Percentiles rank a stretch among this genome's conserved stretches.
phyloP scores from a whole-genome alignment of 2,113 vertebrate genomes.

The Axis porcinus region DNA sequence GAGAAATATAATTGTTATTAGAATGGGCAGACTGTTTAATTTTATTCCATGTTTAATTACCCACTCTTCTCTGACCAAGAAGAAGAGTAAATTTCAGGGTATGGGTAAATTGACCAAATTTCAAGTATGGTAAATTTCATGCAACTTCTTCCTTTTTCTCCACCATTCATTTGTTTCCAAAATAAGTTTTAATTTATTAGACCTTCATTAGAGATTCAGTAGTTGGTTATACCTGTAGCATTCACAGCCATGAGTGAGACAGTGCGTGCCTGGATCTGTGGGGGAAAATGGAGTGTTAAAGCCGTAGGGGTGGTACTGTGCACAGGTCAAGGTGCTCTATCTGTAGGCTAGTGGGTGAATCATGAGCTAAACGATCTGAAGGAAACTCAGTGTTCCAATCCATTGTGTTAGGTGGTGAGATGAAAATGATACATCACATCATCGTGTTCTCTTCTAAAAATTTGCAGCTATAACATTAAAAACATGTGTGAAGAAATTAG shows the following conservation, averaged over 20 bases:
- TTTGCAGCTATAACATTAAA: neutral
- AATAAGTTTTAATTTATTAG: neutral
- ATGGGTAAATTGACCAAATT: neutral
- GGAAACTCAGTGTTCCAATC: neutral
- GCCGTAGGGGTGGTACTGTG: accelerated
- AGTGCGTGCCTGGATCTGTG: accelerated
- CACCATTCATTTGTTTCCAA: neutral
- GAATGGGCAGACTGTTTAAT: neutral
- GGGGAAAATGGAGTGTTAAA: neutral
- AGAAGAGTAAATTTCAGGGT: neutral
- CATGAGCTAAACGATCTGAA: neutral
- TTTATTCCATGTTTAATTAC: neutral
- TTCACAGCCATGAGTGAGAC: neutral
- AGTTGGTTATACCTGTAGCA: neutral
- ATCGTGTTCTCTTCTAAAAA: neutral
- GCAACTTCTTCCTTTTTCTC: neutral
- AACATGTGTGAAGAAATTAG: neutral
- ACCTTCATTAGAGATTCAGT: neutral
- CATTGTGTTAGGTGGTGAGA: neutral
- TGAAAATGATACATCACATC: neutral
- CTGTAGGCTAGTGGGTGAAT: neutral
- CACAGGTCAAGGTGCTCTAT: neutral
- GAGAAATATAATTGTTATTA: neutral
- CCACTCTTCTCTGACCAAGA: neutral
- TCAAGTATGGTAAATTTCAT: neutral